These are phyloP conservation scores for Holothuria glaberrima DNA, from an alignment of 35 echinoderm and acorn worm genomes.

Conservation along the genomic window DNA sequence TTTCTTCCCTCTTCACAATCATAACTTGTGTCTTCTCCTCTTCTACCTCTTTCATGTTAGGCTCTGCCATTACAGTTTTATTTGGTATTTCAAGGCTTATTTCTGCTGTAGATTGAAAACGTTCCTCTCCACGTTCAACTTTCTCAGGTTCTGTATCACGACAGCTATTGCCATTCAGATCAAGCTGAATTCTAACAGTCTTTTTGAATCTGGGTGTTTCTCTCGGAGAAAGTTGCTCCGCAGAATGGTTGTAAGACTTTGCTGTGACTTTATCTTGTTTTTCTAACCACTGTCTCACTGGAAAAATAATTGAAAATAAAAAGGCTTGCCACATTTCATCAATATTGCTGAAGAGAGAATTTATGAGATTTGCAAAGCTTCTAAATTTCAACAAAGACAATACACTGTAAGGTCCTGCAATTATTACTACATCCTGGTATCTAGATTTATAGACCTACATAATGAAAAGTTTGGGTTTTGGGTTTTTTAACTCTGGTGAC, in stretches of 20 bases:
- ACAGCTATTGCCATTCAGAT: conserved; percentile 44
- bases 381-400: no score
- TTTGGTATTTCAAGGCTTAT: conserved; percentile 14
- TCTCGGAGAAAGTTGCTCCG: conserved; percentile 40
- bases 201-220: conserved; percentile 33
- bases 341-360: no score
- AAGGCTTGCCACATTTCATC: no score
- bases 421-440: no score
- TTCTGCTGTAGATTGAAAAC: neutral
- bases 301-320: neutral
- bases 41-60: neutral
- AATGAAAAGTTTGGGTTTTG: no score
- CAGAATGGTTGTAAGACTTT: conserved; percentile 32
- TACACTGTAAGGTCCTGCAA: no score
- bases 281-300: conserved; percentile 45
- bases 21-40: neutral
- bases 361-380: no score
- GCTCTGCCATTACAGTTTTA: neutral
- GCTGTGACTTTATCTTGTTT: conserved; percentile 19
- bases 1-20: conserved; percentile 6
- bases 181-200: conserved; percentile 50
- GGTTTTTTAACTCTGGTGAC: no score
- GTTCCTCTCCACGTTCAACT: neutral
- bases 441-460: no score
- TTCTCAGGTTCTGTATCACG: neutral